These are phyloP conservation scores for Syritta pipiens DNA, from an alignment of 2,888 invertebrate genomes.

Conservation along the genomic window DNA sequence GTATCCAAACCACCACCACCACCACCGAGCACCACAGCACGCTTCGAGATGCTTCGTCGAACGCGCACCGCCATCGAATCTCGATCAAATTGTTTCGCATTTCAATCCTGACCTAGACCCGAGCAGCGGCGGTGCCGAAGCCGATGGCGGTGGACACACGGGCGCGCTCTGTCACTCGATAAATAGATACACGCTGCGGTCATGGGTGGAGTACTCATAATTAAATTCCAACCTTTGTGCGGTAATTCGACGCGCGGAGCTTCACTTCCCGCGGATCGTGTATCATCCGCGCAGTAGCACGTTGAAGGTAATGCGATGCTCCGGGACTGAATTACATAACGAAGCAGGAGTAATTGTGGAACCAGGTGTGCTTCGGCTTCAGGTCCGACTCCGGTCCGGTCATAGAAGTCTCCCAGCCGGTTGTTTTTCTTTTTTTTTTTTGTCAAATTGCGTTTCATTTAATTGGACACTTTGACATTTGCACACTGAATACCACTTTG, in stretches of 20 bases:
- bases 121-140: slow-evolving; percentile 15
- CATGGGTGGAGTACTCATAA: slow-evolving; percentile 64
- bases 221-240: slow-evolving; percentile 59
- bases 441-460: slow-evolving; percentile 67
- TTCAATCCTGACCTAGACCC: slow-evolving; percentile 67
- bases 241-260: slow-evolving; percentile 33
- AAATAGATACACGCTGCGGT: slow-evolving; percentile 51
- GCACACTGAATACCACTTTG: slow-evolving; percentile 65
- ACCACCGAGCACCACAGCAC: slow-evolving; percentile 8
- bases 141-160: slow-evolving; percentile 1
- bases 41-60: slow-evolving; percentile 38
- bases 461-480: slow-evolving; percentile 69
- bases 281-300: slow-evolving; percentile 58
- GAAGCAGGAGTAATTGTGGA: slow-evolving; percentile 41
- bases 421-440: slow-evolving; percentile 34
- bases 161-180: slow-evolving; percentile 50
- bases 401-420: neutral
- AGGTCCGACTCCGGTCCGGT: neutral
- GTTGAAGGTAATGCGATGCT: slow-evolving; percentile 59
- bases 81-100: slow-evolving; percentile 64
- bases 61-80: slow-evolving; percentile 48
- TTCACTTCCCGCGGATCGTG: slow-evolving; percentile 35
- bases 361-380: slow-evolving; percentile 42
- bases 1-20: slow-evolving; percentile 2
- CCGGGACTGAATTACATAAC: slow-evolving; percentile 35